phyloP scores from a whole-genome alignment of 2,888 invertebrate species.

The Catotricha subobsoleta region DNA sequence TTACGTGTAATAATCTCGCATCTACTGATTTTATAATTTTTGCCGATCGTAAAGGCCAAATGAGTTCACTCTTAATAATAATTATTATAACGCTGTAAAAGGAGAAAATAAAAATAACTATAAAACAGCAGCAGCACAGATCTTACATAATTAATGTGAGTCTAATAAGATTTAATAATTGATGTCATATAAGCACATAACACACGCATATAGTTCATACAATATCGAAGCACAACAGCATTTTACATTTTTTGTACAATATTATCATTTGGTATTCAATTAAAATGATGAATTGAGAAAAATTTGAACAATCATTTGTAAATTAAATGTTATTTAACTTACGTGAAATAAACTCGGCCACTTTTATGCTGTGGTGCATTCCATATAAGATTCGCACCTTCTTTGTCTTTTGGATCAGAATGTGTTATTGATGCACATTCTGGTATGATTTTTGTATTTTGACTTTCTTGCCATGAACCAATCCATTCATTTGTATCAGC shows the following conservation, averaged over 20 bases:
- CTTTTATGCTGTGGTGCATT: slow-evolving; percentile 45
- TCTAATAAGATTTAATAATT: too few species aligned
- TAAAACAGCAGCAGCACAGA: too few species aligned
- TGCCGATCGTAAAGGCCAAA: too few species aligned
- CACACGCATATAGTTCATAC: too few species aligned
- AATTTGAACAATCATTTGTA: neutral
- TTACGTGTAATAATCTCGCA: too few species aligned
- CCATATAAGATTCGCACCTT: slow-evolving; percentile 56
- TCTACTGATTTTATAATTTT: too few species aligned
- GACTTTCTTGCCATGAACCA: slow-evolving; percentile 52
- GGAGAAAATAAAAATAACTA: too few species aligned
- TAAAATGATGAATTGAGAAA: neutral
- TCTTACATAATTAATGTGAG: too few species aligned
- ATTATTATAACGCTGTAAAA: too few species aligned
- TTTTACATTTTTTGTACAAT: neutral
- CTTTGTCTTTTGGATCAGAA: slow-evolving; percentile 55
- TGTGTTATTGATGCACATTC: slow-evolving; percentile 68
- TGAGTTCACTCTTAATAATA: too few species aligned
- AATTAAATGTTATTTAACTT: slow-evolving; percentile 27
- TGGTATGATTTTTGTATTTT: slow-evolving; percentile 56
- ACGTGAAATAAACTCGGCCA: slow-evolving; percentile 69
- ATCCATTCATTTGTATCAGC: slow-evolving; percentile 53
- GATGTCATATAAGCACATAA: too few species aligned
- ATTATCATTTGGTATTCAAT: neutral
- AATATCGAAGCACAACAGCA: too few species aligned